Percentiles rank a stretch among this genome's conserved stretches.
Conservation (phyloP, 2,797 vertebrate genomes). For the Mus minutoides region DNA sequence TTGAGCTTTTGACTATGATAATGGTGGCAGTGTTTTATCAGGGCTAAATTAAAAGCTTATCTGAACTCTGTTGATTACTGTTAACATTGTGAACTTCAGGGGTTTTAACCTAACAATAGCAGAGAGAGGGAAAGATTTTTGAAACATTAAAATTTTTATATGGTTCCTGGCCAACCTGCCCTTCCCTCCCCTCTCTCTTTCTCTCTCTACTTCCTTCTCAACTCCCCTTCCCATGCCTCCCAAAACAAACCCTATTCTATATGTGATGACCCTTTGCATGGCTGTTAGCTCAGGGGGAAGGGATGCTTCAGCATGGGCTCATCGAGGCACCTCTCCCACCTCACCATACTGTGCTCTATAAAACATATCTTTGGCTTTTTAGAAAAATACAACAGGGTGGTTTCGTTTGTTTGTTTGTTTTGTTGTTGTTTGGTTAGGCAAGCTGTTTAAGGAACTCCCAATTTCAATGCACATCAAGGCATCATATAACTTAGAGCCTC, state of each 20-base stretch:
- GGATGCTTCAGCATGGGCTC: background rate
- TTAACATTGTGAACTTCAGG: background rate
- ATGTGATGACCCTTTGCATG: background rate
- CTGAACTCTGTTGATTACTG: background rate
- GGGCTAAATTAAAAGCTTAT: background rate
- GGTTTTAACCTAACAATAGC: background rate
- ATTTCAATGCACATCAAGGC: background rate
- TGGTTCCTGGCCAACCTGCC: too few species aligned
- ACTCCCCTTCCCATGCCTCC: background rate
- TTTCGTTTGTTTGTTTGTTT: background rate
- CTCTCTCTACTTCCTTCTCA: background rate
- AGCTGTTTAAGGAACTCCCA: background rate
- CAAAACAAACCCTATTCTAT: background rate
- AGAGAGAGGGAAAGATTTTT: background rate
- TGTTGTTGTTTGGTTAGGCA: background rate
- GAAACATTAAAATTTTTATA: background rate
- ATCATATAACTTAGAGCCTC: background rate
- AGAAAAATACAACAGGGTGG: background rate
- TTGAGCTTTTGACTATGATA: background rate
- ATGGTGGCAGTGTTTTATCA: background rate
- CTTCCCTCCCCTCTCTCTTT: rapidly evolving
- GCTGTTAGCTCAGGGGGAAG: background rate
- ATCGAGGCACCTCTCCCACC: background rate
- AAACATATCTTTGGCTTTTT: background rate
- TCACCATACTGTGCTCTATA: background rate